Evolutionary conservation across 2,888 invertebrate species (phyloP), one percentile per base, ranked within the genome.

Genomic region (Serrognathus titanus): DNA sequence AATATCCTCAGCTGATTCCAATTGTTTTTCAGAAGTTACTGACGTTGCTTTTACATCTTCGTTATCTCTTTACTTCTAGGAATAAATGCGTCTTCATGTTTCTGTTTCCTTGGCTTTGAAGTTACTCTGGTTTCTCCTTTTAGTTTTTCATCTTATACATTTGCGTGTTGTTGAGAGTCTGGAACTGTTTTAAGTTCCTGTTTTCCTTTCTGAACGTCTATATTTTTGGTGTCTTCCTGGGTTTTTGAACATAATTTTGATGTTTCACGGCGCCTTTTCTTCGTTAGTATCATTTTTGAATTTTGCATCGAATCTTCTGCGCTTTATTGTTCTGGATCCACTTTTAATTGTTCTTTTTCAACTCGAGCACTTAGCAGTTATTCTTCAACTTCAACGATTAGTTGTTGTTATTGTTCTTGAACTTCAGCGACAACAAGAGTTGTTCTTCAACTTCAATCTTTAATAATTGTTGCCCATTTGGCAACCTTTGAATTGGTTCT

Each of bases 161-260:
- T 20, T 47, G 13, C 24, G 20, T 9, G 24, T 40, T 16, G 38
- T 2, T 11, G 11, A 35, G 10, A n/a, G 10, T 37, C 12, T 2
- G 49, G 41, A 2, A 11, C 12, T 38, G n/a, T 7, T 49, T 49
- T 35, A 31, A 2, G 37, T n/a, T 9, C 35, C 1, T 7, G 40
- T 43, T 43, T 40, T 13, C 12, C 51, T 57, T 7, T 31, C 1
- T 31, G 24, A n/a, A n/a, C n/a, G n/a, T n/a, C n/a, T n/a, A n/a
- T n/a, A n/a, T n/a, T n/a, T n/a, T n/a, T n/a, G n/a, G n/a, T n/a
- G 3, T 20, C 54, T 47, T 53, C 51, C 35, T 13, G 37, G 38
- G 40, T 58, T 46, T 58, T 57, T 7, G 68, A 66, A 24, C 67
- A 60, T 13, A 73, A 73, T 45, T 70, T 61, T 2, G 73, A 72